phyloP scores from a whole-genome alignment of 2,797 vertebrate genomes.

The Chelon labrosus region DNA sequence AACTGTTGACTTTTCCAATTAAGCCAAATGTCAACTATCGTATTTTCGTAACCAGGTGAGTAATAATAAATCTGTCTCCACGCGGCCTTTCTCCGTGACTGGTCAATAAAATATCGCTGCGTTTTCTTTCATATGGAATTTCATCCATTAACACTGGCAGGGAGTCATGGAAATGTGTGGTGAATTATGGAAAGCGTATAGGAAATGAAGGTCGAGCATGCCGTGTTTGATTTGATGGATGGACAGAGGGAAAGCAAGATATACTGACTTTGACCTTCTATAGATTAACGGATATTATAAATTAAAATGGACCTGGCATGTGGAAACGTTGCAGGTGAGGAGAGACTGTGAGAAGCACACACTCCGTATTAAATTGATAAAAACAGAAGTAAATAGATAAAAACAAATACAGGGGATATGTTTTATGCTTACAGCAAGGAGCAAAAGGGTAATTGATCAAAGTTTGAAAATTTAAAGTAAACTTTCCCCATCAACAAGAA shows the following conservation, averaged over 20 bases:
- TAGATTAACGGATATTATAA: conserved; percentile 24
- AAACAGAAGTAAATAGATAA: neutral
- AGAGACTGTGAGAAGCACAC: neutral
- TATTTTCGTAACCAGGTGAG: neutral
- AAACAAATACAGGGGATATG: neutral
- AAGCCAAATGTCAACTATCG: neutral
- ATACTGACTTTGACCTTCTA: conserved; percentile 48
- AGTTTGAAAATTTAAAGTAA: neutral
- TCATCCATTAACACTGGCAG: conserved; percentile 10
- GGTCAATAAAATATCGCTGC: conserved; percentile 25
- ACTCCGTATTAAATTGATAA: neutral
- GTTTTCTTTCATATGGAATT: conserved; percentile 16
- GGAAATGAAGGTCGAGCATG: conserved; percentile 52
- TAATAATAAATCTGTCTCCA: conserved; percentile 16
- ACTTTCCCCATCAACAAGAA: neutral
- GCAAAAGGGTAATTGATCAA: neutral
- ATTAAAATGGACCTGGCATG: conserved; percentile 23
- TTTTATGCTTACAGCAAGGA: too few species aligned
- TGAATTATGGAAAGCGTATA: conserved; percentile 28
- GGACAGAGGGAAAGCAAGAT: conserved; percentile 39
- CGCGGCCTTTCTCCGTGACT: conserved; percentile 7
- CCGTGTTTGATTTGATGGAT: conserved; percentile 56
- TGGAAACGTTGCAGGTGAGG: conserved; percentile 8
- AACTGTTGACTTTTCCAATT: neutral
- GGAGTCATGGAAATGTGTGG: conserved; percentile 7